Base-by-base conservation (phyloP, 2,113 vertebrate genomes). In the Cervus canadensis region DNA sequence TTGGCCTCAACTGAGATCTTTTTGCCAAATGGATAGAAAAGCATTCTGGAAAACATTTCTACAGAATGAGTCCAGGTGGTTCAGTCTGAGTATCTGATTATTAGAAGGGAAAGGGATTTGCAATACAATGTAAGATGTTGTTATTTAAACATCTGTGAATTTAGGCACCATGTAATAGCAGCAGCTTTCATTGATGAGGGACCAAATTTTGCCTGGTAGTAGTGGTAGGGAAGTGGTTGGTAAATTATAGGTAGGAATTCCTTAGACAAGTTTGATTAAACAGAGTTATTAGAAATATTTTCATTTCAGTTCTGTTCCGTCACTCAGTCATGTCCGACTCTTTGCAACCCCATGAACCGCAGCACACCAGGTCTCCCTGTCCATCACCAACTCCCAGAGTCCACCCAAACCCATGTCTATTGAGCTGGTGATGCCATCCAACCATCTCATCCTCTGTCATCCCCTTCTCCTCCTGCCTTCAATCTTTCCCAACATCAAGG, bases 241-340 rank as follows among this genome's bases (percentile, higher is more conserved):
- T 6, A 28, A 91, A 16, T 56, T 14, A 28, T 50, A 54, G 40
- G 21, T 12, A 59, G 16, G 36, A 6, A 17, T 94, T 82, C 6
- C 14, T 82, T 74, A n/a, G 17, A 11, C 54, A 85, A 3, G 13
- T 67, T 84, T 89, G 21, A 88, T 50, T 40, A 52, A 57, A 71
- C 26, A 57, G 14, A 71, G 50, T 89, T 89, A 59, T 36, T 95
- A 45, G 23, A 93, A 89, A 50, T 50, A 50, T 50, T 50, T 11
- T 19, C 33, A n/a, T 33, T 67, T 56, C 56, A 56, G 56, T 23
- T 71, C 33, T 17, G 7, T 9, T 33, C 16, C 2, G 3, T 67
- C 0, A 0, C 17, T 67, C 33, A 21, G 33, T 21, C 10, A 1
- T 64, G 64, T 19, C 1, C 0, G 4, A 36, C 8, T 36, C 64